Evolutionary conservation across 2,888 invertebrate species (phyloP).

Genomic region (Sarcophaga rosellei): DNA sequence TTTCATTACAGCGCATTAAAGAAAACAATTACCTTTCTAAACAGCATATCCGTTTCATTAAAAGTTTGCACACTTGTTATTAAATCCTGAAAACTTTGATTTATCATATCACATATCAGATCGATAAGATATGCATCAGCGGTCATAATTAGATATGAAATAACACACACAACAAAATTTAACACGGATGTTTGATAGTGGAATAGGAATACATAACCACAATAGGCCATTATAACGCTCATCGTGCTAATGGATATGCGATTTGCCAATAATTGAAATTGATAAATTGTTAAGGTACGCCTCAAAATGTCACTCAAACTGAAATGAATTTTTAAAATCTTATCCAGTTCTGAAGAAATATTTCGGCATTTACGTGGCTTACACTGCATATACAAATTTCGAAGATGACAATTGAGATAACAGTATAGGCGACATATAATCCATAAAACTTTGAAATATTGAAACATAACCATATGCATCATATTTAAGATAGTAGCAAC

Average conservation of each 20-base stretch:
- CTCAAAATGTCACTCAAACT: conserved; percentile 24
- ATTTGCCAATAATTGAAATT: conserved; percentile 28
- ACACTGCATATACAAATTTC: not conserved
- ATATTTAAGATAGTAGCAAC: conserved; percentile 16
- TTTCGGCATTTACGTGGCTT: not conserved
- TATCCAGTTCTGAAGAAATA: conserved; percentile 7
- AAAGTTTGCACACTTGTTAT: conserved; percentile 24
- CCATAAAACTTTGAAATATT: conserved; percentile 32
- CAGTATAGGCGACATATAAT: conserved; percentile 43
- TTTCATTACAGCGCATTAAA: too few species aligned
- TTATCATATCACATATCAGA: conserved; percentile 33
- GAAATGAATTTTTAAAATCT: conserved; percentile 15
- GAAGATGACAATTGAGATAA: conserved; percentile 34
- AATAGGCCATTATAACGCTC: conserved; percentile 22
- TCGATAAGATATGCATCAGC: conserved; percentile 36
- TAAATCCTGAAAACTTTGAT: conserved; percentile 25
- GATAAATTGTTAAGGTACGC: conserved; percentile 12
- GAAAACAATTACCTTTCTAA: conserved; percentile 28
- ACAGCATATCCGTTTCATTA: conserved; percentile 19
- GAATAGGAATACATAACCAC: conserved; percentile 26
- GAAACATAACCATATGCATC: conserved; percentile 21
- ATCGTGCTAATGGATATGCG: not conserved
- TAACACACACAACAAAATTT: not conserved
- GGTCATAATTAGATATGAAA: conserved; percentile 10
- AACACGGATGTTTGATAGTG: not conserved